Evolutionary conservation across 2,113 vertebrate species (phyloP).

Genomic region (Pteruthius melanotis): DNA sequence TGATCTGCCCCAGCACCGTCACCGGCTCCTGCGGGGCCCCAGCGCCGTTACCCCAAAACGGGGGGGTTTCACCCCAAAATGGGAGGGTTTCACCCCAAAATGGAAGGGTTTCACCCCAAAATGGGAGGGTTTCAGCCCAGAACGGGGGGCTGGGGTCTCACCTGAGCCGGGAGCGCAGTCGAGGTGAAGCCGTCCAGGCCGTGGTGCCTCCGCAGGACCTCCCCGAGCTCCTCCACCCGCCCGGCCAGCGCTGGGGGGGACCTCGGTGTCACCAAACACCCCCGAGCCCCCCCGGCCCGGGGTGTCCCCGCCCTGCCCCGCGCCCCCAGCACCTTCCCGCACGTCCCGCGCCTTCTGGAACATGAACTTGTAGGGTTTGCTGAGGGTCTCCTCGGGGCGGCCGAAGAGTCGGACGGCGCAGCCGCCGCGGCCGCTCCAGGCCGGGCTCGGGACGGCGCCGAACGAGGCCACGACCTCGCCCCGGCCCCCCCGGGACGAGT

Average conservation of each 20-base stretch:
- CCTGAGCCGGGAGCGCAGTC: constrained; percentile 78
- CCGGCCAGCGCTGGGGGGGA: constrained; percentile 75
- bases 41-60: not conserved
- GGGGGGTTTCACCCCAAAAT: no score
- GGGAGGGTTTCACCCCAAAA: not conserved
- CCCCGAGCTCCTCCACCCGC: constrained; percentile 86
- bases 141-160: not conserved
- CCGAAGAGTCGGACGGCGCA: constrained; percentile 65
- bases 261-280: rapidly evolving
- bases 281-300: not conserved
- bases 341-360: constrained; percentile 86
- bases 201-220: constrained; percentile 75
- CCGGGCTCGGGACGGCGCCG: constrained; percentile 69
- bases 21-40: constrained; percentile 66
- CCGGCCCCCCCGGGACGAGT: constrained; percentile 76
- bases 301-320: not conserved
- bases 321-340: constrained; percentile 70
- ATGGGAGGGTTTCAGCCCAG: not conserved
- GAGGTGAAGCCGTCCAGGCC: constrained; percentile 84
- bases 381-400: constrained; percentile 60
- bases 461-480: constrained; percentile 85
- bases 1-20: constrained; percentile 82
- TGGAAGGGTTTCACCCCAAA: no score
- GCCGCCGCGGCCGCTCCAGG: constrained; percentile 75
- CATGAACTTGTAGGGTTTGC: constrained; percentile 85